These are phyloP conservation scores for Teleopsis dalmanni DNA, from an alignment of 1,140 invertebrate species.

Conservation along the genomic window DNA sequence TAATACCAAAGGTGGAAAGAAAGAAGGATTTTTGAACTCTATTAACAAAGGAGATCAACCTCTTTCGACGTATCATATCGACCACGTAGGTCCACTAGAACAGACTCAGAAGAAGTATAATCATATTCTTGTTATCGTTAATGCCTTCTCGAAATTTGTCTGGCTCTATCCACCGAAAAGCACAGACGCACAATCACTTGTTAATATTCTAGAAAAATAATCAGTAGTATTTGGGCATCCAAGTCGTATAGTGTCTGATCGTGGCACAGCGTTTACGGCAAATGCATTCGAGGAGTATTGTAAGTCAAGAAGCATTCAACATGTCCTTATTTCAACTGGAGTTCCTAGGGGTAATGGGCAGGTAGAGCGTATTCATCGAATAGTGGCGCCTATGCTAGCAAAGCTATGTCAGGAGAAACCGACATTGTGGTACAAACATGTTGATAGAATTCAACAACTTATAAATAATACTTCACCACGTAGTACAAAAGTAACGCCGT, in stretches of 20 bases:
- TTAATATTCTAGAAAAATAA: too few species aligned
- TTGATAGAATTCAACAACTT: conserved; percentile 22
- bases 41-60: conserved; percentile 7
- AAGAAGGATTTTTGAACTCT: background rate
- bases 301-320: too few species aligned
- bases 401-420: conserved; percentile 24
- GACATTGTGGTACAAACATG: conserved; percentile 28
- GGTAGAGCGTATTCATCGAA: conserved; percentile 28
- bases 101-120: too few species aligned
- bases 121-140: too few species aligned
- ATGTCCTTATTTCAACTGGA: too few species aligned
- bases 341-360: conserved; percentile 20
- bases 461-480: conserved; percentile 34
- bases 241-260: too few species aligned
- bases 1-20: conserved; percentile 5
- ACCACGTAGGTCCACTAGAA: conserved; percentile 34
- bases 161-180: too few species aligned
- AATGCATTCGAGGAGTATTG: too few species aligned
- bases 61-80: conserved; percentile 17
- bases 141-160: too few species aligned
- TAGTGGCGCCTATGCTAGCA: conserved; percentile 24
- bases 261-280: too few species aligned
- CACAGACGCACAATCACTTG: too few species aligned
- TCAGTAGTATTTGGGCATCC: too few species aligned
- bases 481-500: conserved; percentile 31